Evolutionary conservation across 2,797 vertebrate species (phyloP).

Genomic region (Momotus momota): DNA sequence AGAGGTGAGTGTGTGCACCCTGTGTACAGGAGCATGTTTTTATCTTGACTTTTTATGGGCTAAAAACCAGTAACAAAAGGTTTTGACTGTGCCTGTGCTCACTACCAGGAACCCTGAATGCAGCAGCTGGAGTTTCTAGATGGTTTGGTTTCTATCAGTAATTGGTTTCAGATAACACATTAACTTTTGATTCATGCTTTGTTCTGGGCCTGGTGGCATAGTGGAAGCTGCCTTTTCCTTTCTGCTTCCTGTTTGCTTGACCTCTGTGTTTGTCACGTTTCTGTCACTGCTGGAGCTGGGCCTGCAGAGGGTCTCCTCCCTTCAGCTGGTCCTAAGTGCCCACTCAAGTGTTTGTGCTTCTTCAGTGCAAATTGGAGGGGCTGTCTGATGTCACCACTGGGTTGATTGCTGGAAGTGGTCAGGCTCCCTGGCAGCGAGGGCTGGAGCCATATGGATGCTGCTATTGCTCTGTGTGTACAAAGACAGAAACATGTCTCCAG

Average conservation of each 20-base stretch:
- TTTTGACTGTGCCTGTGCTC: background rate
- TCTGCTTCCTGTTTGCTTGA: background rate
- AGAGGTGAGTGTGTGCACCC: background rate
- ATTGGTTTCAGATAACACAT: background rate
- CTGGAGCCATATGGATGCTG: background rate
- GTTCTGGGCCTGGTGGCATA: background rate
- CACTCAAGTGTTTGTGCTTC: background rate
- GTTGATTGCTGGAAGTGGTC: background rate
- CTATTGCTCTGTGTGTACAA: background rate
- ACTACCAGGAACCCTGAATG: background rate
- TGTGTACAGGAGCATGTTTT: background rate
- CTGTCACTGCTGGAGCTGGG: background rate
- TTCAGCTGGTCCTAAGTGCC: background rate
- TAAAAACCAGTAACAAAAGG: background rate
- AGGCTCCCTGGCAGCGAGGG: background rate
- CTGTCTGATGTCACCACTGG: background rate
- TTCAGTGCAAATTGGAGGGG: background rate
- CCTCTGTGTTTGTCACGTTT: background rate
- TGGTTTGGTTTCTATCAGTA: background rate
- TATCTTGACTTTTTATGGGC: background rate
- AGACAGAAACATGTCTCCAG: background rate
- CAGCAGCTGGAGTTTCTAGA: slow-evolving; percentile 5
- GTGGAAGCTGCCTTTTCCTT: background rate
- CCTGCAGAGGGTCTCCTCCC: background rate
- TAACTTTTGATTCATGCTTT: background rate